Evolutionary conservation across 1,140 invertebrate species (phyloP).

Genomic region (Euura lappo): DNA sequence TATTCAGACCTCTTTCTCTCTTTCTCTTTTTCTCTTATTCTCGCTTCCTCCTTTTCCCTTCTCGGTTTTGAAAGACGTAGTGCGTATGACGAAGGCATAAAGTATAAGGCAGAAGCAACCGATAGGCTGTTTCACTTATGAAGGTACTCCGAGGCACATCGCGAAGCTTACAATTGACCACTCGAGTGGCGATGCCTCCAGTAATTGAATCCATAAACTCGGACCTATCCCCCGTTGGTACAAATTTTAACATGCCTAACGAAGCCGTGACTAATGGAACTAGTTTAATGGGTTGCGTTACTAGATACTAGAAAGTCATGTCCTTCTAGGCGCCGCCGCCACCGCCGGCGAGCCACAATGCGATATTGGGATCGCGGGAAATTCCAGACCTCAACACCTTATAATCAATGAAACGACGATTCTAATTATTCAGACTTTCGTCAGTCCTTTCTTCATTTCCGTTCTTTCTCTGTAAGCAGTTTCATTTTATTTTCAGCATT

Average conservation of each 20-base stretch:
- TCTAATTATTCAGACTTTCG: no score
- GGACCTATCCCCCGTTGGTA: background rate
- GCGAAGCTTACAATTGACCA: no score
- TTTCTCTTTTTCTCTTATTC: conserved; percentile 5
- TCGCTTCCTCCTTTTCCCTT: conserved; percentile 17
- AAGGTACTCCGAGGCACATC: no score
- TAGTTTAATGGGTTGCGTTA: conserved; percentile 1
- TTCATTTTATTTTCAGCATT: no score
- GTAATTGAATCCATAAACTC: conserved; percentile 2
- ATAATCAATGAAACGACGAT: no score
- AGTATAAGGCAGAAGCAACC: no score
- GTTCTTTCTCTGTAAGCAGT: no score
- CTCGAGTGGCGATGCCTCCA: no score
- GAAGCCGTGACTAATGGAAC: background rate
- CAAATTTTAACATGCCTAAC: background rate
- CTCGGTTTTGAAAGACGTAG: background rate
- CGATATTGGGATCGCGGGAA: conserved; percentile 4
- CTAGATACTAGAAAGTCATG: conserved; percentile 7
- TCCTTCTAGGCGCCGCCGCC: background rate
- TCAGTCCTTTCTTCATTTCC: no score
- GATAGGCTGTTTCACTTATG: no score
- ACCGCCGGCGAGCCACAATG: background rate
- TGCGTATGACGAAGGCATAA: no score
- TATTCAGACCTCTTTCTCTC: background rate
- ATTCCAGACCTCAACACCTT: background rate